Percentiles rank a stretch among this genome's conserved stretches.
Conservation (phyloP, 2,797 vertebrate species). For the Sternotherus odoratus region DNA sequence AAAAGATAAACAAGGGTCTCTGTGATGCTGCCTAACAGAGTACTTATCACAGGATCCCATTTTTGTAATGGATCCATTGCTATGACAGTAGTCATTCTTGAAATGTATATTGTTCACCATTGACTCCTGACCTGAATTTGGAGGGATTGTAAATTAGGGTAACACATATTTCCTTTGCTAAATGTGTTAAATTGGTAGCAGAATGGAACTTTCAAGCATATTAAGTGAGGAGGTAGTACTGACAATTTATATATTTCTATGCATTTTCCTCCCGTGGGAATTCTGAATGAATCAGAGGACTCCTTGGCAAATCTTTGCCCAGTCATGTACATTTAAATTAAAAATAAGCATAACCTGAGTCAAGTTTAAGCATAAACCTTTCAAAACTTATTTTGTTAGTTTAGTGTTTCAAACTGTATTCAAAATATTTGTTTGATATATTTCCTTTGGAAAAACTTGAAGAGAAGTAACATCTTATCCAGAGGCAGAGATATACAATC, state of each 20-base stretch:
- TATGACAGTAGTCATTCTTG: background rate
- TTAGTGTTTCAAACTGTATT: background rate
- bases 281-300: background rate
- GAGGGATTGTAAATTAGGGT: background rate
- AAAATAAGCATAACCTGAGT: background rate
- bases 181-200: background rate
- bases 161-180: background rate
- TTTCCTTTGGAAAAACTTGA: background rate
- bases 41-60: background rate
- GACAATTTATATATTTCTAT: background rate
- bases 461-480: background rate
- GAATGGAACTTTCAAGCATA: background rate
- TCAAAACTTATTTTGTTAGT: background rate
- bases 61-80: background rate
- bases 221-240: background rate
- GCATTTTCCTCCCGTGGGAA: background rate
- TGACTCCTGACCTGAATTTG: background rate
- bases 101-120: background rate
- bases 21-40: background rate
- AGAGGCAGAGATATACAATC: background rate
- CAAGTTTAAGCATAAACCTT: background rate
- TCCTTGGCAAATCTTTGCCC: background rate
- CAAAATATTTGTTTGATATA: background rate
- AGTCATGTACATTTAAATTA: background rate
- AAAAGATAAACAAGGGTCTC: no score